Conservation (phyloP, 2,113 vertebrate species). For the Tupaia chinensis region DNA sequence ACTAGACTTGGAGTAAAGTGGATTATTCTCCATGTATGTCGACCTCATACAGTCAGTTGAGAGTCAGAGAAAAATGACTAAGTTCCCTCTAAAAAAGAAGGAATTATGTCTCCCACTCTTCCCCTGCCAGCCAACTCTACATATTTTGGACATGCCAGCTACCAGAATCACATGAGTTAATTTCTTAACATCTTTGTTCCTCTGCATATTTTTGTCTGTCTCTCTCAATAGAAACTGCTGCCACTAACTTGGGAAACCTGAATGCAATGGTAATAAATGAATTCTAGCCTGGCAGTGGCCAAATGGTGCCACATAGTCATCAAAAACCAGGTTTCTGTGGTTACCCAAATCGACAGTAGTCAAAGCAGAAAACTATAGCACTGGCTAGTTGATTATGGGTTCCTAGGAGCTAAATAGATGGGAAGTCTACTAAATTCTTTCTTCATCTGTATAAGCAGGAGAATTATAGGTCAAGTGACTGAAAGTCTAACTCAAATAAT, state of each 20-base stretch:
- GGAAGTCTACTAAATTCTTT: too few species aligned
- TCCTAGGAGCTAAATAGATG: too few species aligned
- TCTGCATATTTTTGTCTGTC: not conserved
- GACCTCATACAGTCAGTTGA: not conserved
- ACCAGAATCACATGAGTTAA: not conserved
- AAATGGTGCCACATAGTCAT: not conserved
- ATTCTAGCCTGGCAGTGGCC: not conserved
- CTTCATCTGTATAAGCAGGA: too few species aligned
- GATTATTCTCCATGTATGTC: too few species aligned
- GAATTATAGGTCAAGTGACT: too few species aligned
- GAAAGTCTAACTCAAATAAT: too few species aligned
- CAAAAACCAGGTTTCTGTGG: not conserved
- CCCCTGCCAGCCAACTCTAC: not conserved
- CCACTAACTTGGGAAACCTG: not conserved
- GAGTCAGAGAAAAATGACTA: not conserved
- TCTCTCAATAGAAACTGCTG: not conserved
- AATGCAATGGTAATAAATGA: not conserved
- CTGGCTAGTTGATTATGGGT: too few species aligned
- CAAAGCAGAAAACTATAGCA: too few species aligned
- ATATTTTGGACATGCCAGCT: not conserved
- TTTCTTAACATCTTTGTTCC: not conserved
- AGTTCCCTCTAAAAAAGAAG: not conserved
- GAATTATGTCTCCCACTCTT: not conserved
- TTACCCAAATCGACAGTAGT: too few species aligned
- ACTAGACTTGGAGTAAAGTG: not conserved